phyloP scores from a whole-genome alignment of 2,888 invertebrate species.

The Tachina fera region DNA sequence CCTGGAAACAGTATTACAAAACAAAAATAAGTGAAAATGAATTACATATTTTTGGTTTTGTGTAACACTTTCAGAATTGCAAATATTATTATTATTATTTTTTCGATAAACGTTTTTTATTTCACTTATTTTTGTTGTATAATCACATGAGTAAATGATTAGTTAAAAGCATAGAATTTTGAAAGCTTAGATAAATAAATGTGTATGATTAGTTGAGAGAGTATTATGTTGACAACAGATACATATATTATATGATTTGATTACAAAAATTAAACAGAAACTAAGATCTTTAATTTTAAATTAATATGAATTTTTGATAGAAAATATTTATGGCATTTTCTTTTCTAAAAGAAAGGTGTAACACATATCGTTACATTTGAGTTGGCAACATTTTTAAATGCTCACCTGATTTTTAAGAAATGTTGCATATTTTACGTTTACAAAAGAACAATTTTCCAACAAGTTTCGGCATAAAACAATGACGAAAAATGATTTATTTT shows the following conservation, averaged over 20 bases:
- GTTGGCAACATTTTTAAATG: too few relatives aligned
- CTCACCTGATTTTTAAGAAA: too few relatives aligned
- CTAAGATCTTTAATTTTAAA: not conserved
- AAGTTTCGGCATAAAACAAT: too few relatives aligned
- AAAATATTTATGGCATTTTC: too few relatives aligned
- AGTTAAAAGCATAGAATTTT: not conserved
- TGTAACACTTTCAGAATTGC: not conserved
- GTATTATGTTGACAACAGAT: not conserved
- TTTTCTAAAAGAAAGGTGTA: too few relatives aligned
- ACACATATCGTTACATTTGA: too few relatives aligned
- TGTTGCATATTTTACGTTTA: too few relatives aligned
- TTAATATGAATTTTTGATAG: not conserved
- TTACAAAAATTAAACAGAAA: not conserved
- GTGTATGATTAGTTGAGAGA: not conserved
- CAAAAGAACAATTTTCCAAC: too few relatives aligned
- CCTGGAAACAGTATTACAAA: not conserved
- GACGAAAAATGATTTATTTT: too few relatives aligned
- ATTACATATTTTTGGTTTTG: not conserved
- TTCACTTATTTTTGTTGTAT: not conserved
- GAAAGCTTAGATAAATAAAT: not conserved
- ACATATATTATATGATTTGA: not conserved
- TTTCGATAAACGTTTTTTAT: not conserved
- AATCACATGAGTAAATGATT: constrained; percentile 1
- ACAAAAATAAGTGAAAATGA: not conserved
- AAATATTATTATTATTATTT: not conserved